These are phyloP conservation scores for Rhyacophila evoluta DNA, from an alignment of 2,888 invertebrate species.

Conservation along the genomic window DNA sequence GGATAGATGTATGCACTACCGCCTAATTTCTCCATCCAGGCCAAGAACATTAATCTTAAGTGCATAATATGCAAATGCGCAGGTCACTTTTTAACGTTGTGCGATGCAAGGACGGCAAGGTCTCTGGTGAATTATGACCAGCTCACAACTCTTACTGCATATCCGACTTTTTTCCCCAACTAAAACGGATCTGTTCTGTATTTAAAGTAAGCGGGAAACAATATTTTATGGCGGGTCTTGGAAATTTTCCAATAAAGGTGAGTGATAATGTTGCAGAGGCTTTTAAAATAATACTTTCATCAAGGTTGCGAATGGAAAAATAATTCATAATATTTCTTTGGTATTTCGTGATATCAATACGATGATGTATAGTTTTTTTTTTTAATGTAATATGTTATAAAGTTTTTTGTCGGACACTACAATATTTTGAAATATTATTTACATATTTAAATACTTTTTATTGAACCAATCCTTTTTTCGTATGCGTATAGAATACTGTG, in stretches of 20 bases:
- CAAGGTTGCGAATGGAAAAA: no score
- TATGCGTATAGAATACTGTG: no score
- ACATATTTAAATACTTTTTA: no score
- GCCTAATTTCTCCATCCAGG: background rate
- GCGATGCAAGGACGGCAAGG: background rate
- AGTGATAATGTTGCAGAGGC: background rate
- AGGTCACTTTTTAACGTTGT: background rate
- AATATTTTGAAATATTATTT: no score
- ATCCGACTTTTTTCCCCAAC: background rate
- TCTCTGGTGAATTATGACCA: conserved; percentile 3
- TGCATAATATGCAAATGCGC: background rate
- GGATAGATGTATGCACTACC: background rate
- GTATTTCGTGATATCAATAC: no score
- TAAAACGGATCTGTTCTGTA: background rate
- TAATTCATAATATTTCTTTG: no score
- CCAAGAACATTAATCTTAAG: background rate
- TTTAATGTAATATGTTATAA: no score
- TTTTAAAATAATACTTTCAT: no score
- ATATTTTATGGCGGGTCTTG: conserved; percentile 9
- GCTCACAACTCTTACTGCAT: conserved; percentile 13
- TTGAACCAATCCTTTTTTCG: no score
- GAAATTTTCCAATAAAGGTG: background rate
- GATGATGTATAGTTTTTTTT: no score
- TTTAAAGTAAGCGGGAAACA: conserved; percentile 5
- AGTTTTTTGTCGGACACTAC: no score